Base-by-base conservation (phyloP, 2,888 invertebrate species). In the Cacoxenus indagator region DNA sequence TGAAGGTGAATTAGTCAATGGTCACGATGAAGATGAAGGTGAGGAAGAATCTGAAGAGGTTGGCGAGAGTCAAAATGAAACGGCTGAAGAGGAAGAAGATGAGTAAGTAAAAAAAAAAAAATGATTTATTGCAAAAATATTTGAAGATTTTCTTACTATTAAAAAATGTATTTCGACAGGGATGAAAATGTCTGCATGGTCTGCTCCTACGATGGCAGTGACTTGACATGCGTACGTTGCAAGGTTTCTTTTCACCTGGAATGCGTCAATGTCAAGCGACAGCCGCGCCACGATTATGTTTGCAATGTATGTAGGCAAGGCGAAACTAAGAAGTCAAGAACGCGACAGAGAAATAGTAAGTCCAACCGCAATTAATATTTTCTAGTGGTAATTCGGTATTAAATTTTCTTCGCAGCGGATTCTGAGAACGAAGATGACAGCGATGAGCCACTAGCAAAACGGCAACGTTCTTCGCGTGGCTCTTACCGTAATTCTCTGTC, bases 211-310 rank as follows among this genome's bases (percentile, higher is more conserved):
- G 82, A 85, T 65, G 84, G 83, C 24, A 79, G 85, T 11, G 88
- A 86, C 65, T 72, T 87, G 11, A 72, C 74, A 6, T 86, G 87
- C 61, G 69, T 67, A 26, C 81, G 78, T 14, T 88, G 88, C 71
- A 82, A 78, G 17, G 78, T 78, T 65, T 89, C 90, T 73, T 94
- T 90, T 88, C 96, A 96, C 87, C 88, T 92, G 64, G 93, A 94
- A 86, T 96, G 96, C 87, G 88, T 90, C 54, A 91, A 91, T 54
- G 83, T 93, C 37, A 89, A 90, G 74, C 89, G 92, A 73, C 86
- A 90, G 17, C 93, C 92, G 0, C 89, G 92, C 46, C 90, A 91
- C 3, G 90, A 89, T 64, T 94, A 92, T 91, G 86, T 88, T 3
- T 93, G 93, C 82, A 87, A 87, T 11, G 86, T 88, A 46, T 94